Percentiles rank a stretch among this genome's conserved stretches.
Evolutionary conservation across 2,888 invertebrate genomes (phyloP).

Genomic region (Athalia circularis): DNA sequence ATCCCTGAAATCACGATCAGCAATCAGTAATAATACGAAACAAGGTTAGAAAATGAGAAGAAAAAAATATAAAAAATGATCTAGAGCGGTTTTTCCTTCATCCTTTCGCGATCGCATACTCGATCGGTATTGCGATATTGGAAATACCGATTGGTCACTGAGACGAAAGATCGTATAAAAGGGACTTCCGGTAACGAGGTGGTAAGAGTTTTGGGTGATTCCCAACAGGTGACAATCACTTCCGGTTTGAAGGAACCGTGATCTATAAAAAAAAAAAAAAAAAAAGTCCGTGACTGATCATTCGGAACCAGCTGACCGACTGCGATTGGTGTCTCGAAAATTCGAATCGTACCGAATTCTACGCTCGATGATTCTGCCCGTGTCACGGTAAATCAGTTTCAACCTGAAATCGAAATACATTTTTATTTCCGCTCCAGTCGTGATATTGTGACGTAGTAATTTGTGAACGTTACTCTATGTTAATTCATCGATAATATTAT

Average conservation of each 20-base stretch:
- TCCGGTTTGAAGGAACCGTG: neutral
- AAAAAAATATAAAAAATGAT: neutral
- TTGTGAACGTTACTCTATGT: no score
- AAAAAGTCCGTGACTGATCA: neutral
- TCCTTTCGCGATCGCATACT: neutral
- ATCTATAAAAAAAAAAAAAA: neutral
- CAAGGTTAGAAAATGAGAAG: no score
- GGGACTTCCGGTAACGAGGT: slow-evolving; percentile 15
- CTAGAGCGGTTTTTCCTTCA: neutral
- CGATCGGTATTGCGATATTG: neutral
- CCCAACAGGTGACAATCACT: slow-evolving; percentile 7
- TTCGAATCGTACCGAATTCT: no score
- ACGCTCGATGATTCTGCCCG: no score
- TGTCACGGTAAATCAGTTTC: no score
- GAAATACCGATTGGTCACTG: slow-evolving; percentile 38
- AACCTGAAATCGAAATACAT: no score
- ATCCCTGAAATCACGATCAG: no score
- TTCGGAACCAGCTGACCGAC: neutral
- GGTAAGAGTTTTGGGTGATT: slow-evolving; percentile 12
- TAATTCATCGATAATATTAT: no score
- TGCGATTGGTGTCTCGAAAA: neutral
- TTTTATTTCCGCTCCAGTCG: no score
- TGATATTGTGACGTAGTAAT: no score
- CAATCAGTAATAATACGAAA: no score
- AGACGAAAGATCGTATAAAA: slow-evolving; percentile 39